Conservation (phyloP, 1,140 invertebrate species). For the Argopecten irradians region DNA sequence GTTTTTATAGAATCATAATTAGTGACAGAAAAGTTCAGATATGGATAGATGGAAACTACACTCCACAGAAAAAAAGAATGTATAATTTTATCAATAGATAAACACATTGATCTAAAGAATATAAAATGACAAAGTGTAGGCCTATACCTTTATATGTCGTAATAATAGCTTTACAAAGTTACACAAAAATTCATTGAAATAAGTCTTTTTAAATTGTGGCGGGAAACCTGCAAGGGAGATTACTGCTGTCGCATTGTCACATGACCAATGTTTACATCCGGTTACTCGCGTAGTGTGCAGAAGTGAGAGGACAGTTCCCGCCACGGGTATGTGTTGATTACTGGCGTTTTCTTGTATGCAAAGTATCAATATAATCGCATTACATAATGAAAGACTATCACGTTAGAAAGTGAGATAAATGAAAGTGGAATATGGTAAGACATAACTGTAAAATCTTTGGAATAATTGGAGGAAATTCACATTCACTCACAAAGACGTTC, state of each 20-base stretch:
- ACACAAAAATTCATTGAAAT: too few relatives aligned
- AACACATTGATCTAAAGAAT: too few relatives aligned
- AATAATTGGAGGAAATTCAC: neutral
- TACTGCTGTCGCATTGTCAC: neutral
- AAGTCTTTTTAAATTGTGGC: neutral
- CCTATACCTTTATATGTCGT: too few relatives aligned
- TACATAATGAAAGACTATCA: neutral
- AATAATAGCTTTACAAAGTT: too few relatives aligned
- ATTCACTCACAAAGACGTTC: neutral
- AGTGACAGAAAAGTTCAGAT: too few relatives aligned
- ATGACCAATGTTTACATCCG: conserved; percentile 10
- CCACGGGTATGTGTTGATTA: neutral
- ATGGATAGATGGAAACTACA: too few relatives aligned
- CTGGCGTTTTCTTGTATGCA: neutral
- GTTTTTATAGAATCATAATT: too few relatives aligned
- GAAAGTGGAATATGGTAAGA: neutral
- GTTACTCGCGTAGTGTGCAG: neutral
- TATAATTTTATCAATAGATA: too few relatives aligned
- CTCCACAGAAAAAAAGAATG: too few relatives aligned
- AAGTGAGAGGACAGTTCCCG: neutral
- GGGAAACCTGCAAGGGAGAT: neutral
- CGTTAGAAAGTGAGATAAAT: neutral
- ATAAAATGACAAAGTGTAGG: too few relatives aligned
- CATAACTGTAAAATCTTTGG: neutral
- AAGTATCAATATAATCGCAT: neutral